Base-by-base conservation (phyloP, 2,113 vertebrate genomes). In the Equus przewalskii region DNA sequence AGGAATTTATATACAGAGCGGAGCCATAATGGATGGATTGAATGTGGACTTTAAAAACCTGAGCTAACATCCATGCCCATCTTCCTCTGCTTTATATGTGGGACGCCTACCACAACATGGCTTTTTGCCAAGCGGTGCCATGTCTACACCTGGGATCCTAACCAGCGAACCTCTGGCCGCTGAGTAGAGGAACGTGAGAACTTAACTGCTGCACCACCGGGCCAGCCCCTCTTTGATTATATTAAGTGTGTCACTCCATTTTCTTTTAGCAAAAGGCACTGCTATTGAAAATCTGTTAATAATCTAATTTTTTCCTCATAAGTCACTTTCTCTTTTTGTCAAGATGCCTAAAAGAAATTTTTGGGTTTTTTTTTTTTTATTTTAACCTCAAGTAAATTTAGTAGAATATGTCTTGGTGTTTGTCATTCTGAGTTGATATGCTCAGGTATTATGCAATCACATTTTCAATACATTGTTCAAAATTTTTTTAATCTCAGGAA, bases 171-270 rank as follows among this genome's bases (percentile, higher is more conserved):
- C 36, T 36, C 36, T 3, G 36, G 36, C 36, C 36, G 36, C 36
- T 3, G 36, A 36, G 36, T 36, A 36, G 36, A 36, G 36, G 36
- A 36, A 36, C 36, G 36, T 36, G 36, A 2, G 36, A 36, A 36
- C 36, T 36, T 36, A 36, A 36, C 36, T 36, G 36, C 36, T 36
- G 36, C 36, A 36, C 36, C 36, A 36, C 36, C 36, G 36, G 36
- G 36, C 36, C 36, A 36, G 36, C 36, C 36, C 36, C 36, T 36
- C 36, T 76, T 90, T n/a, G 15, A 79, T 79, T 28, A 14, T 18
- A 70, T 89, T 70, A 79, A 89, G n/a, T 65, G 28, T 60, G 7
- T 58, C 73, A 92, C 69, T 96, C 76, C 36, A 64, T 83, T 96
- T 93, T 93, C 56, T 56, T 73, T 10, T 94, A 46, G 44, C 56